Percentiles rank a stretch among this genome's conserved stretches.
Evolutionary conservation across 2,113 vertebrate genomes (phyloP).

Genomic region (Lagopus leucura): DNA sequence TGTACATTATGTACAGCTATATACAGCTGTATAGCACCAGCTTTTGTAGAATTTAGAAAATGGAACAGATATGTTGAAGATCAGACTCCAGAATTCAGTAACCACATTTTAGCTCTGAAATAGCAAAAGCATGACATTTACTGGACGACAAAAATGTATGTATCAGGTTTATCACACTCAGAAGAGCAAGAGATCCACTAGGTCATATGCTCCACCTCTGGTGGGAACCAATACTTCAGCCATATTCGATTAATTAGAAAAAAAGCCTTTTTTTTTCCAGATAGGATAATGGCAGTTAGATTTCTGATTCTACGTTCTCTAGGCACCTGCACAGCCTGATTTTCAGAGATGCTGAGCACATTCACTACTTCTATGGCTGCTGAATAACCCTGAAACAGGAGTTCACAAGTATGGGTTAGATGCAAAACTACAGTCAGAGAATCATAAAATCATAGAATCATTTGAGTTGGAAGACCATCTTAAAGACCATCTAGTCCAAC

Average conservation of each 20-base stretch:
- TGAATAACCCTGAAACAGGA: conserved; percentile 12
- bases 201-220: background rate
- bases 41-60: background rate
- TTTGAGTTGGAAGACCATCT: no score
- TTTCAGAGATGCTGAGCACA: background rate
- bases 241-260: background rate
- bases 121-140: background rate
- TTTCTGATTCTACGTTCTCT: background rate
- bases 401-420: background rate
- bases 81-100: background rate
- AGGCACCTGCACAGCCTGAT: background rate
- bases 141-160: background rate
- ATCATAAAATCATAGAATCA: no score
- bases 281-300: background rate
- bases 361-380: background rate
- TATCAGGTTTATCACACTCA: background rate
- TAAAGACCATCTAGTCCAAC: no score
- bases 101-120: background rate
- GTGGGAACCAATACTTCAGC: background rate
- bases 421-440: background rate
- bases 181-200: background rate
- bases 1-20: background rate
- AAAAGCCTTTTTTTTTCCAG: background rate
- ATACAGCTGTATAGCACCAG: no score
- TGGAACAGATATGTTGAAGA: background rate